Evolutionary conservation across 1,140 invertebrate species (phyloP), one percentile per base, ranked within the genome.

Genomic region (Drosophila nigromelanica): DNA sequence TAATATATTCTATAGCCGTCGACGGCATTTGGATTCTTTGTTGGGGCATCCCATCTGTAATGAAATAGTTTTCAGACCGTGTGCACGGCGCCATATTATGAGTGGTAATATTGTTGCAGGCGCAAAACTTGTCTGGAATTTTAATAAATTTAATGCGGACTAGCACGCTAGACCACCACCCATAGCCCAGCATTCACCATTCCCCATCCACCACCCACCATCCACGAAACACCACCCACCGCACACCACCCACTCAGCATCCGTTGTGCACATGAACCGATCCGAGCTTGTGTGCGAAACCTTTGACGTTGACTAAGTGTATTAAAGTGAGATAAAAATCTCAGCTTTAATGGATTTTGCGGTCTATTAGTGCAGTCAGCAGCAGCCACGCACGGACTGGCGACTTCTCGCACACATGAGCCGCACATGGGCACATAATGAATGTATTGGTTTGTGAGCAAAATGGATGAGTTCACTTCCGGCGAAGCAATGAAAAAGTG

Each of bases 21-120:
- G n/a, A 97, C 96, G 7, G 95, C 95, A 70, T 96, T 94, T 3
- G 96, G 96, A 92, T 97, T 97, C 91, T 97, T 97, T 35, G 93
- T 86, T 40, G 96, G 96, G 12, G 94, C 93, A 79, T 97, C 95
- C 96, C 96, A 97, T 58, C 93, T 94, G 78, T 89, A 90, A 89
- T 83, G 73, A 83, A 90, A 90, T 90, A 90, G 85, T 89, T 89
- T 83, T 82, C 68, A 69, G 73, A 69, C 59, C 72, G 62, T 75
- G 76, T 62, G 45, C 63, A 62, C 62, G 81, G 79, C 82, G 78
- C 72, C 82, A 72, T 77, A 79, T 87, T 89, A 89, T 83, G 83
- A 89, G 83, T 83, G 56, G 82, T 83, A 89, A 89, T 89, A 89
- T 83, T 89, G 85, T 89, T 89, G 80, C 83, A 89, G 80, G 73